Evolutionary conservation across 2,113 vertebrate species (phyloP).

Genomic region (Clinocottus analis): DNA sequence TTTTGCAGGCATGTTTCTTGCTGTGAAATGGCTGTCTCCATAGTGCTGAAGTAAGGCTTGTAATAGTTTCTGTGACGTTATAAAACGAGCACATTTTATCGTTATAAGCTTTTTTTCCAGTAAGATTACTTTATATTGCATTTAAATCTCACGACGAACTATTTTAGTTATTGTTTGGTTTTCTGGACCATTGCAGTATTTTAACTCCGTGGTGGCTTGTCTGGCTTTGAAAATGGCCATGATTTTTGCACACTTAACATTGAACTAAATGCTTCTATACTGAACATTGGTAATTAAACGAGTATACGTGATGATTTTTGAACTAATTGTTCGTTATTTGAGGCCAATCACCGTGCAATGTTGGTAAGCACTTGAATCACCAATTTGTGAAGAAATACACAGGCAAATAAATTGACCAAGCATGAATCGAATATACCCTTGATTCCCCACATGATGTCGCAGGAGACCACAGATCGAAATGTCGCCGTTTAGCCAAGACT

Average conservation of each 20-base stretch:
- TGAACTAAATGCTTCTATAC: background rate
- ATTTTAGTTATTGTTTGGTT: background rate
- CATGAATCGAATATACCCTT: background rate
- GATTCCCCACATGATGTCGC: conserved; percentile 49
- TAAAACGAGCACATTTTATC: background rate
- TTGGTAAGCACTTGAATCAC: background rate
- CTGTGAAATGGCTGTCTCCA: background rate
- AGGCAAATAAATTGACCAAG: no score
- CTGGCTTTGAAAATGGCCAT: background rate
- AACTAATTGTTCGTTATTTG: background rate
- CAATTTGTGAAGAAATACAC: background rate
- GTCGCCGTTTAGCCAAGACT: background rate
- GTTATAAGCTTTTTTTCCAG: background rate
- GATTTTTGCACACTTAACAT: background rate
- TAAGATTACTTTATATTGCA: background rate
- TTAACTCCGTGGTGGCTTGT: background rate
- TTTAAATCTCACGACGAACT: background rate
- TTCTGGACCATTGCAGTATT: background rate
- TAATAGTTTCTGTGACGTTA: background rate
- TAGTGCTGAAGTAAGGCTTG: background rate
- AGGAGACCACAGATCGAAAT: conserved; percentile 15
- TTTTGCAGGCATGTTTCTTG: background rate
- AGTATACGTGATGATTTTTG: background rate
- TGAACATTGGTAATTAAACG: background rate
- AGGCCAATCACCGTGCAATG: background rate